A percentile compares a stretch with the other conserved stretches of the same genome.
Conservation (phyloP, 2,113 vertebrate species). For the Falco punctatus region DNA sequence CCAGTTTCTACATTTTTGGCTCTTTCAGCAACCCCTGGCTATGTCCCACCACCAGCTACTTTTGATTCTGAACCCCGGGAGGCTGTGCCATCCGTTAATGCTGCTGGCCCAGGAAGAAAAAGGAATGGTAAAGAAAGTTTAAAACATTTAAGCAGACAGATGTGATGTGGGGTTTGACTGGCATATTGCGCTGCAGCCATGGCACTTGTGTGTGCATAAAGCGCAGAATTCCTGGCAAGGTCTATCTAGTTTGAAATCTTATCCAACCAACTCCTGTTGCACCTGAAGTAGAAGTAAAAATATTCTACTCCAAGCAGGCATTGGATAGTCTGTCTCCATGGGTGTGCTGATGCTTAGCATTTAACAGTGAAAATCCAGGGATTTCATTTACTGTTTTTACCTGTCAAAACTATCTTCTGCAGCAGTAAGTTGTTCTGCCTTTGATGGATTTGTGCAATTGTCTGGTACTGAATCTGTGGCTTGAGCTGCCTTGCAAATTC, state of each 20-base stretch:
- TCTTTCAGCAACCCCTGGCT: conserved; percentile 85
- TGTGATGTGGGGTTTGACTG: neutral
- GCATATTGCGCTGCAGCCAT: neutral
- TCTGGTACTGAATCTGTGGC: neutral
- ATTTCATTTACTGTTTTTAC: neutral
- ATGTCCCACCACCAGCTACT: conserved; percentile 85
- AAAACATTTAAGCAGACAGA: neutral
- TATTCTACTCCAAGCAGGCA: neutral
- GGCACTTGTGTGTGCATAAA: neutral
- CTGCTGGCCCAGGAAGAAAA: conserved; percentile 74
- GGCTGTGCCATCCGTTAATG: neutral
- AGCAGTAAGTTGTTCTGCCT: neutral
- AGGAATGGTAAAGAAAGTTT: conserved; percentile 73
- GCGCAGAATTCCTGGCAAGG: neutral
- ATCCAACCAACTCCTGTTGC: neutral
- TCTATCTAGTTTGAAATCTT: neutral
- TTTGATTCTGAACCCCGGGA: conserved; percentile 88
- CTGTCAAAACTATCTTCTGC: neutral
- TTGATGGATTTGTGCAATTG: neutral
- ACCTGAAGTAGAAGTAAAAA: neutral
- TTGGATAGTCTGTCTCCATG: neutral
- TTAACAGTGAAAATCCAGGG: neutral
- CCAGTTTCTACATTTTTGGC: neutral
- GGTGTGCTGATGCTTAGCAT: neutral
- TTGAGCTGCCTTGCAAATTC: neutral